Evolutionary conservation across 2,797 vertebrate species (phyloP), one percentile per base, ranked within the genome.

Genomic region (Helostoma temminkii): DNA sequence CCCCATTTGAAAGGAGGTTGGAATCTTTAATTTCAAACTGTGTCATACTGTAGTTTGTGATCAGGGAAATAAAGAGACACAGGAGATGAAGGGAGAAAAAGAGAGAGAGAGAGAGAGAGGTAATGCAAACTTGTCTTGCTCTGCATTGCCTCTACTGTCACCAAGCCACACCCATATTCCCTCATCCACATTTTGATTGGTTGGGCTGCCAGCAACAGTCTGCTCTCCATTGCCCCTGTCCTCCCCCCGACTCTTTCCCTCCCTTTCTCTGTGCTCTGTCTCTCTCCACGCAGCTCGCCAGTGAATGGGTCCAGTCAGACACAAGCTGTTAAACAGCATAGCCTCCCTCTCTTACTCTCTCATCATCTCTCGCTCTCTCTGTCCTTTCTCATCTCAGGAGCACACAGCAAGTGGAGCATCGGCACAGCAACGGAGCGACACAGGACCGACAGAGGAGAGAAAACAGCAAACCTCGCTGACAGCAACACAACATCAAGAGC

Each of bases 231-330:
- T 89, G 76, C 78, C 88, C 61, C 61, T 54, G 26, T 30, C 42
- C 52, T 54, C 54, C 47, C 25, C 26, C 24, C 43, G 12, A 21
- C 48, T 15, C 14, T 14, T 10, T 34, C 24, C 41, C 55, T 34
- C 24, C 34, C 57, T 19, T 9, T 19, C 48, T 11, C 15, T 65
- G 18, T 22, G 24, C 56, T n/a, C 54, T 61, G 49, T 47, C 74
- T 11, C 75, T 78, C 79, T 76, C 82, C 80, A 60, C 69, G 78
- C 84, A 78, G 78, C 85, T 87, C 65, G 36, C 65, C 82, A 63
- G 82, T 93, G 92, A 94, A 93, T 93, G 89, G 92, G 84, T 80
- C 89, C 84, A 89, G 87, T 88, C 92, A 90, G 90, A 88, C 78
- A 86, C 88, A 85, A 83, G 84, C 91, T 81, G 85, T 78, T 80